These are phyloP conservation scores for Caenorhabditis brenneri DNA, from an alignment of 1,140 invertebrate genomes.

Conservation along the genomic window DNA sequence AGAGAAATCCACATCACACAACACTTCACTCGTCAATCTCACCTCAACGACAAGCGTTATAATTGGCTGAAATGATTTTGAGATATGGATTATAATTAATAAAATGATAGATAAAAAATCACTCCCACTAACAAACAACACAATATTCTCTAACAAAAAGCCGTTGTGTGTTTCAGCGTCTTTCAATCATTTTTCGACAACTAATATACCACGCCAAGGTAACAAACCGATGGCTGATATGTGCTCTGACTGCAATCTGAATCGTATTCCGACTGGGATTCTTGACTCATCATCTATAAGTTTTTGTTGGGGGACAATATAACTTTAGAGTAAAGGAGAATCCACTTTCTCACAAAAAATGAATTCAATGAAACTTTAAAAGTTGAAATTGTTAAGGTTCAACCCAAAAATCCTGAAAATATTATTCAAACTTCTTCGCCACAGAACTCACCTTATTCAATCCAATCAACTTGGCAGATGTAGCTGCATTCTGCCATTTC, in stretches of 20 bases:
- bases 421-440: background rate
- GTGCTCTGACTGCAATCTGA: conserved; percentile 34
- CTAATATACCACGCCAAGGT: background rate
- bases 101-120: background rate
- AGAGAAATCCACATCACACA: background rate
- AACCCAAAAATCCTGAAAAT: no score
- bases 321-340: no score
- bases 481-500: conserved; percentile 67
- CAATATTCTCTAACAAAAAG: background rate
- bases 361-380: no score
- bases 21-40: conserved; percentile 13
- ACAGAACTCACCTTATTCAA: conserved; percentile 35
- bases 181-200: background rate
- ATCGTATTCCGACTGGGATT: conserved; percentile 20
- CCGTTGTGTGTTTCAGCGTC: background rate
- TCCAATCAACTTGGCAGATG: conserved; percentile 65
- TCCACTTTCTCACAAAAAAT: no score
- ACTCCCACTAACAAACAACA: background rate
- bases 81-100: background rate
- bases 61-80: conserved; percentile 16
- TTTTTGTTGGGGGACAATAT: background rate
- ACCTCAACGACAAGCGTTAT: conserved; percentile 43
- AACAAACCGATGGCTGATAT: conserved; percentile 23
- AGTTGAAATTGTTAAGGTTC: no score
- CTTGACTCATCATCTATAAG: conserved; percentile 20